Percentiles rank a stretch among this genome's conserved stretches.
Evolutionary conservation across 2,797 vertebrate genomes (phyloP).

Genomic region (Sebastes vulpes): DNA sequence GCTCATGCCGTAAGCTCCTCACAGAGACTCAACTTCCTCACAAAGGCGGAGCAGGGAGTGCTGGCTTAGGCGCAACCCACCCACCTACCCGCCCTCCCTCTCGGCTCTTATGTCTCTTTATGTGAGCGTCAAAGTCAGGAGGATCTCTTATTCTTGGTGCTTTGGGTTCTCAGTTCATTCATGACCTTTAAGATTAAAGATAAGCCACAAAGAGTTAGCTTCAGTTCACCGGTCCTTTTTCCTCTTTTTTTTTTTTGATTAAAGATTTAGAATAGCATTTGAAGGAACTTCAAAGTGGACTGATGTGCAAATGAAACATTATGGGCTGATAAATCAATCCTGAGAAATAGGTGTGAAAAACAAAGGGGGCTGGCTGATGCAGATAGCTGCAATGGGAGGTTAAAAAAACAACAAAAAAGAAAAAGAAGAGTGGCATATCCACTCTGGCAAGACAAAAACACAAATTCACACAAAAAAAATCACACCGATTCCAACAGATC

Average conservation of each 20-base stretch:
- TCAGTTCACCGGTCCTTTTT: slow-evolving; percentile 28
- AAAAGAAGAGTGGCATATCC: not conserved
- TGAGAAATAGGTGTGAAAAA: slow-evolving; percentile 49
- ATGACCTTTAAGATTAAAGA: slow-evolving; percentile 78
- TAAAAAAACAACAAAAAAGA: not conserved
- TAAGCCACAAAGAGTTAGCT: slow-evolving; percentile 69
- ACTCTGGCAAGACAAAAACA: slow-evolving; percentile 6
- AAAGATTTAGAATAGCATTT: slow-evolving; percentile 59
- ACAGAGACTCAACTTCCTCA: slow-evolving; percentile 35
- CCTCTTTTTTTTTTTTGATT: slow-evolving; percentile 41
- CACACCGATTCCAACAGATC: slow-evolving; percentile 11
- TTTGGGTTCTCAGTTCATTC: slow-evolving; percentile 60
- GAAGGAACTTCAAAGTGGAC: slow-evolving; percentile 49
- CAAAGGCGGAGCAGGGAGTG: slow-evolving; percentile 50
- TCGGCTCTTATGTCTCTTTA: slow-evolving; percentile 59
- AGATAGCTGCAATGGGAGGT: slow-evolving; percentile 34
- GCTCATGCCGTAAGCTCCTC: slow-evolving; percentile 46
- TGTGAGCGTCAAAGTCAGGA: slow-evolving; percentile 69
- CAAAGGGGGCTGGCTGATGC: slow-evolving; percentile 1
- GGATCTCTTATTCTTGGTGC: slow-evolving; percentile 55
- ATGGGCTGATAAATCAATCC: slow-evolving; percentile 52
- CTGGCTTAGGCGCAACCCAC: slow-evolving; percentile 15
- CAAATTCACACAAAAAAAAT: not conserved
- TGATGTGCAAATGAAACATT: slow-evolving; percentile 57
- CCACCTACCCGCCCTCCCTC: slow-evolving; percentile 12